Evolutionary conservation across 1,140 invertebrate species (phyloP).

Genomic region (Lethocerus indicus): DNA sequence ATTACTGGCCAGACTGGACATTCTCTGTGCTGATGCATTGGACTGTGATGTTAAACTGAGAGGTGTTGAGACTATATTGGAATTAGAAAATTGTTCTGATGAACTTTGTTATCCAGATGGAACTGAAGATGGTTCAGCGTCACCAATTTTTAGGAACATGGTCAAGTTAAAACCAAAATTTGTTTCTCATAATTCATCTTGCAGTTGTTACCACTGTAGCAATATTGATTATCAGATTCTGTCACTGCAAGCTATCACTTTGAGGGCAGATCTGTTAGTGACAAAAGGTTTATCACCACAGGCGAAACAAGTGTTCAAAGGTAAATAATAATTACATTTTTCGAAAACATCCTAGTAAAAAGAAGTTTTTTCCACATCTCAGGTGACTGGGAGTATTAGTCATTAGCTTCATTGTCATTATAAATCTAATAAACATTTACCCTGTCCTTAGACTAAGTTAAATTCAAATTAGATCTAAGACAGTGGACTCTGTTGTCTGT

Average conservation of each 20-base stretch:
- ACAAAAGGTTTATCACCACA: no score
- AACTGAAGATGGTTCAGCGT: neutral
- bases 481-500: no score
- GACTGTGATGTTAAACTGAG: neutral
- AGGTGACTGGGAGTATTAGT: no score
- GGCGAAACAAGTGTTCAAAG: no score
- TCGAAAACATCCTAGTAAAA: no score
- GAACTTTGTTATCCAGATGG: neutral
- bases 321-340: no score
- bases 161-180: neutral
- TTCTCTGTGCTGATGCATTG: neutral
- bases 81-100: neutral
- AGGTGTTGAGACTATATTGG: neutral
- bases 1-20: neutral
- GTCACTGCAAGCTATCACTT: neutral
- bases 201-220: neutral
- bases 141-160: neutral
- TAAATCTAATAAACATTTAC: no score
- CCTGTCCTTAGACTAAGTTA: no score
- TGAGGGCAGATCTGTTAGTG: no score
- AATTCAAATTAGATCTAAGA: no score
- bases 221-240: neutral
- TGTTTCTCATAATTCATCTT: neutral
- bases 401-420: no score
- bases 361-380: no score